phyloP scores from a whole-genome alignment of 2,113 vertebrate species.

The Cinclus mexicanus region DNA sequence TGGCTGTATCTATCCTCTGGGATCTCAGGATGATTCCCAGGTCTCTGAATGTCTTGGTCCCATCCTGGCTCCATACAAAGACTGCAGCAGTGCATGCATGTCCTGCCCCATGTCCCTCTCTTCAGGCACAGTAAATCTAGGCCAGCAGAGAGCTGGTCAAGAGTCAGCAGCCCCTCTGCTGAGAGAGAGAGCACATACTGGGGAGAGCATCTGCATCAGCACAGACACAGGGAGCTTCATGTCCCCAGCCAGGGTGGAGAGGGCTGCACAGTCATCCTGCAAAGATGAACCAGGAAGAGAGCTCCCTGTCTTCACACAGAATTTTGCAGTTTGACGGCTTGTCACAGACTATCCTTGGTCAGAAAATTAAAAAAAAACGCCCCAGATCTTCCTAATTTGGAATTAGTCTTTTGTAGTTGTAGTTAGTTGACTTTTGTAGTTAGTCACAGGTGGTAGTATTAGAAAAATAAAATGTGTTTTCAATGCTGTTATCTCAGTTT shows the following conservation, averaged over 20 bases:
- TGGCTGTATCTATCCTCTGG: neutral
- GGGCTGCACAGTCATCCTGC: neutral
- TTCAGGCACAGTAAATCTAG: neutral
- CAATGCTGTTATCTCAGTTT: slow-evolving; percentile 5
- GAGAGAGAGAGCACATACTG: neutral
- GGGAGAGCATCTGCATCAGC: neutral
- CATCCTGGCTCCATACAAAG: neutral
- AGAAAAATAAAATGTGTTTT: neutral
- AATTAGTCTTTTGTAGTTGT: neutral
- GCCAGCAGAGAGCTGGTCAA: fast-evolving
- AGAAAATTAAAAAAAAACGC: neutral
- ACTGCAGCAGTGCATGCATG: neutral
- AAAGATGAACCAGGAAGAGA: neutral
- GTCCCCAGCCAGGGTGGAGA: neutral
- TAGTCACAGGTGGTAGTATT: neutral
- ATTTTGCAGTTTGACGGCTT: neutral
- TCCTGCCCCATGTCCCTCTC: neutral
- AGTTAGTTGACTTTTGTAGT: neutral
- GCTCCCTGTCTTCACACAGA: neutral
- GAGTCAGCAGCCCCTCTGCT: neutral
- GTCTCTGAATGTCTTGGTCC: neutral
- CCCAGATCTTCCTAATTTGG: neutral
- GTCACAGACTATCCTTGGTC: neutral
- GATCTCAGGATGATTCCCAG: neutral
- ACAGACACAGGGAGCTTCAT: neutral